Evolutionary conservation across 2,888 invertebrate species (phyloP), one percentile per base, ranked within the genome.

Genomic region (Cremastinae sp.): DNA sequence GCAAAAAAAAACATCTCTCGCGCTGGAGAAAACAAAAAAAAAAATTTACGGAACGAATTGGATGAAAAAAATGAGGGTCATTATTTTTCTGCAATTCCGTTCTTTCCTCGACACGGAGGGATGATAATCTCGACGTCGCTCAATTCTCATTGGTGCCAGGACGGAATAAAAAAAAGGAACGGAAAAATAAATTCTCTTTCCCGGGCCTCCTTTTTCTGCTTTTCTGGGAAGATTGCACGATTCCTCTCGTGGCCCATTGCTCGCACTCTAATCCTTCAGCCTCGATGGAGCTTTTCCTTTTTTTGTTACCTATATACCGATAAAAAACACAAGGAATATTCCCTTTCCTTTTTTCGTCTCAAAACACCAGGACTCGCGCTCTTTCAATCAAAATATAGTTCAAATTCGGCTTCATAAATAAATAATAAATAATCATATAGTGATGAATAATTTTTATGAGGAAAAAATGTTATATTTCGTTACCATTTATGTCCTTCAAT

Each of bases 81-180:
- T 59, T 68, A 55, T 71, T 75, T 16, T 45, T 28, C 20, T 1
- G 7, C 45, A 12, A 22, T 9, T 43, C 16, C 49, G 5, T 12
- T 4, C 47, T 20, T 22, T 12, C 16, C 55, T 18, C 10, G 12
- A 53, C 28, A 41, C 55, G 35, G 55, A 41, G 16, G 61, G 49
- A 75, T 66, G 66, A 62, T 43, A 66, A 75, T 71, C 66, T 62
- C 56, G 43, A 68, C 49, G 51, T 66, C 37, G 35, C 51, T 68
- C 45, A 66, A 51, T 75, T 68, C 53, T 39, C 39, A 45, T 75
- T 20, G 37, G 12, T 35, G 8, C 18, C 28, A 47, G 12, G 35
- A 49, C 28, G 10, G 49, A 49, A 20, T 7, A 0, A 53, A 61
- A 69, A 51, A 53, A 16, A 39, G 39, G 7, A 41, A 47, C 3